Base-by-base conservation (phyloP, 2,797 vertebrate species). In the Leuciscus waleckii region DNA sequence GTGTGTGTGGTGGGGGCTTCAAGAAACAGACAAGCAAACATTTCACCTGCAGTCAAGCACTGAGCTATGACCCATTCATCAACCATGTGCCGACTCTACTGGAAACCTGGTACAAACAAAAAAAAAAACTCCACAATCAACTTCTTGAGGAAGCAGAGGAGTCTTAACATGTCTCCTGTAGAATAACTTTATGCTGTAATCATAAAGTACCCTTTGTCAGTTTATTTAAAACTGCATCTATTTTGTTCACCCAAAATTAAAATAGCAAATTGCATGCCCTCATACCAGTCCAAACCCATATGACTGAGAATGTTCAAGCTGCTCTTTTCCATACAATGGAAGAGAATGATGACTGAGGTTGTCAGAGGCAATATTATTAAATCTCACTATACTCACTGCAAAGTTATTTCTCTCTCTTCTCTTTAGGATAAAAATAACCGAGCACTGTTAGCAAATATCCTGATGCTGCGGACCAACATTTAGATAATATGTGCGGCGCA, bases 31-130 rank as follows among this genome's bases (percentile, higher is more conserved):
- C 51, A 69, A 68, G 13, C 8, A 21, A 39, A 65, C 8, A 14
- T 32, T 68, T 87, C 71, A 73, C 46, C 81, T 82, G 56, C 14
- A 56, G 65, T 54, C n/a, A 83, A 63, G 58, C n/a, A 61, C 88
- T 90, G 82, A 91, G 88, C 85, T 88, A 49, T 90, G 86, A 85
- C 91, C 83, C 70, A 67, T 79, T 68, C 63, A 92, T 92, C 89
- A 73, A 91, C 93, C 19, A 90, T 88, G 89, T 68, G 78, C 92
- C 3, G 26, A 75, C n/a, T 21, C 19, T 51, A 16, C 4, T 41
- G 10, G 35, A 39, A 70, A 56, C 16, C 5, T 54, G 6, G 14
- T 56, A 32, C 7, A 75, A 29, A 51, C 1, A n/a, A n/a, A 67
- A 29, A 23, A 37, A 37, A 54, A 2, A 29, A 2, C 51, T 54